A percentile compares a stretch with the other conserved stretches of the same genome.
Conservation (phyloP, 1,140 invertebrate genomes). For the Nasonia giraulti region DNA sequence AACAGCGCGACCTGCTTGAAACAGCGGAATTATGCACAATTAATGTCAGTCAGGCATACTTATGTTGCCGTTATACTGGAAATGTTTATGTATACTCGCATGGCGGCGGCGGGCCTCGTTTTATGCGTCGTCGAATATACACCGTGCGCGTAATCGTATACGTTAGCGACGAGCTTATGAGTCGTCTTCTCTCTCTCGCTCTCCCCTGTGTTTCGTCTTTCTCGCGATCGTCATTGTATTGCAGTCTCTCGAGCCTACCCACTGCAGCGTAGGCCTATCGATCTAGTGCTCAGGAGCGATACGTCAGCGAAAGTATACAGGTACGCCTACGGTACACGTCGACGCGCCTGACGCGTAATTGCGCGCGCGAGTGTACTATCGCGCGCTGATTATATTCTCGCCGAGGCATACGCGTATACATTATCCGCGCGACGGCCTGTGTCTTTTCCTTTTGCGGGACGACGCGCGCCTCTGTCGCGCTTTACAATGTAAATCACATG, state of each 20-base stretch:
- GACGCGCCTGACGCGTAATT: constrained; percentile 36
- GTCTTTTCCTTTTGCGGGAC: constrained; percentile 17
- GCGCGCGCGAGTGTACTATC: not conserved
- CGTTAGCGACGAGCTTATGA: constrained; percentile 47
- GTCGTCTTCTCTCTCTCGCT: constrained; percentile 5
- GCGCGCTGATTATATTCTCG: constrained; percentile 36
- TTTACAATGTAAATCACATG: constrained; percentile 42
- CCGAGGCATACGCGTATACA: not conserved
- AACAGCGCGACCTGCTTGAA: constrained; percentile 33
- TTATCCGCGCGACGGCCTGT: not conserved
- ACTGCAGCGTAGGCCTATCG: not conserved
- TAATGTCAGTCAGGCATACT: constrained; percentile 61
- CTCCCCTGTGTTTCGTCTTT: not conserved
- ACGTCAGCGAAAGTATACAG: constrained; percentile 30
- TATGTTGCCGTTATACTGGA: constrained; percentile 58
- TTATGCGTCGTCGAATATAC: constrained; percentile 42
- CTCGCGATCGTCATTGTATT: constrained; percentile 2
- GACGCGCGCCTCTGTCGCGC: not conserved
- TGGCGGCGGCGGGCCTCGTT: constrained; percentile 19
- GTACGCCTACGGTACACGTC: constrained; percentile 6
- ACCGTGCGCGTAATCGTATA: constrained; percentile 48
- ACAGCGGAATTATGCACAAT: constrained; percentile 59
- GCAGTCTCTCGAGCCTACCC: not conserved
- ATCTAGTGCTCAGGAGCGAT: constrained; percentile 32
- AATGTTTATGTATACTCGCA: constrained; percentile 57